Conservation (phyloP, 2,797 vertebrate genomes). For the Pteronotus mesoamericanus region DNA sequence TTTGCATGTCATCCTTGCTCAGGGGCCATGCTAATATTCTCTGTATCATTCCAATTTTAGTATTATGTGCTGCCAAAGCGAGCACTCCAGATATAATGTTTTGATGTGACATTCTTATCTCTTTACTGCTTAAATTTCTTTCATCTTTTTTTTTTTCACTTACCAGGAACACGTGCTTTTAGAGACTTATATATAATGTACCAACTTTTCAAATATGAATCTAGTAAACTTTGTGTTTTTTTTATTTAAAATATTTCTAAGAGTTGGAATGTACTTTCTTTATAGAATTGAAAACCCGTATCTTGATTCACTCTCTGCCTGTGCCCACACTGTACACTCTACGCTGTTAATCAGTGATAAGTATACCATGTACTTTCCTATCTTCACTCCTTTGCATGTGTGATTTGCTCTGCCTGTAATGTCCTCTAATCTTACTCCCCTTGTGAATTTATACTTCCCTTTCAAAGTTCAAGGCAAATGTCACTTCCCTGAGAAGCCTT, state of each 20-base stretch:
- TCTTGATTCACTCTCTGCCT: background rate
- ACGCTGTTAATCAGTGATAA: background rate
- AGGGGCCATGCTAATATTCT: too few relatives aligned
- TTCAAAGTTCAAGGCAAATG: background rate
- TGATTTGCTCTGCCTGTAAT: background rate
- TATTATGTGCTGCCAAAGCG: too few relatives aligned
- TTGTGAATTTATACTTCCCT: background rate
- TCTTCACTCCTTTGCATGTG: background rate
- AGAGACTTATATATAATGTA: background rate
- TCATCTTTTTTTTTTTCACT: too few relatives aligned
- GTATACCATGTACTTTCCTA: background rate
- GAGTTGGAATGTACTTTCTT: background rate
- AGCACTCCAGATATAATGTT: background rate
- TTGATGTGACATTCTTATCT: background rate
- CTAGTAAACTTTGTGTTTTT: background rate
- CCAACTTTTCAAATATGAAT: background rate
- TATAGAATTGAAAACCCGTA: background rate
- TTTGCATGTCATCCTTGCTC: too few relatives aligned
- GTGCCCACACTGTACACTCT: background rate
- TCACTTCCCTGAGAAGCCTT: background rate
- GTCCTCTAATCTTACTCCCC: background rate
- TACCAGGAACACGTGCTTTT: background rate
- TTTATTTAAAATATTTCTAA: background rate
- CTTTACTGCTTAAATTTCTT: background rate
- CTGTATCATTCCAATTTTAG: too few relatives aligned